Evolutionary conservation across 2,113 vertebrate species (phyloP).

Genomic region (Silurus glanis): DNA sequence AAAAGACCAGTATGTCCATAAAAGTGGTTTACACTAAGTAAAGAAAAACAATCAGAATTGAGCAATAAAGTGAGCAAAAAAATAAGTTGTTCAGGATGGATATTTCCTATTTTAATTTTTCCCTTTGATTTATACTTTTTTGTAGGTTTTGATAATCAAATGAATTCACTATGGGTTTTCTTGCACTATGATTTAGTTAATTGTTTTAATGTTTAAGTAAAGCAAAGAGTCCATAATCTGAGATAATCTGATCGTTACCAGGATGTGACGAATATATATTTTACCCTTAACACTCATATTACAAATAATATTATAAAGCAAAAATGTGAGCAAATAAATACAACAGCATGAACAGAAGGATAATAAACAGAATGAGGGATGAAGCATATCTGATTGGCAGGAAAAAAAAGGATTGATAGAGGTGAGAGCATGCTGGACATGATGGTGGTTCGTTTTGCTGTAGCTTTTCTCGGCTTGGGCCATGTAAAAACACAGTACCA

Average conservation of each 20-base stretch:
- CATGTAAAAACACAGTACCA: constrained; percentile 63
- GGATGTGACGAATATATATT: background rate
- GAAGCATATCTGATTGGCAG: constrained; percentile 51
- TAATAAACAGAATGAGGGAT: constrained; percentile 42
- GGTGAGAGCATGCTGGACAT: constrained; percentile 67
- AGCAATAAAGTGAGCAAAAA: too few species aligned
- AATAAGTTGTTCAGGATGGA: background rate
- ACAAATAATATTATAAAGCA: constrained; percentile 13
- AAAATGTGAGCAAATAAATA: constrained; percentile 23
- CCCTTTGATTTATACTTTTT: background rate
- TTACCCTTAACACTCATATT: background rate
- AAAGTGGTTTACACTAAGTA: background rate
- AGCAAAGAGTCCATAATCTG: background rate
- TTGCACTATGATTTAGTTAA: background rate
- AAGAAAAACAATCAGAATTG: background rate
- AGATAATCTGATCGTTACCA: background rate
- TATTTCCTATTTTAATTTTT: background rate
- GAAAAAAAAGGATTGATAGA: constrained; percentile 52
- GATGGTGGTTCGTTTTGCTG: constrained; percentile 62
- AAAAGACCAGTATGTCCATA: background rate
- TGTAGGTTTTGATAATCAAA: background rate
- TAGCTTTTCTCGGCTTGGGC: constrained; percentile 58
- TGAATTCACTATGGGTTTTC: background rate
- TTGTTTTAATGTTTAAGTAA: background rate
- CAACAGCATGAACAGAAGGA: constrained; percentile 49